These are phyloP conservation scores for Nothobranchius kuhntae DNA, from an alignment of 2,113 vertebrate species.

Conservation along the genomic window DNA sequence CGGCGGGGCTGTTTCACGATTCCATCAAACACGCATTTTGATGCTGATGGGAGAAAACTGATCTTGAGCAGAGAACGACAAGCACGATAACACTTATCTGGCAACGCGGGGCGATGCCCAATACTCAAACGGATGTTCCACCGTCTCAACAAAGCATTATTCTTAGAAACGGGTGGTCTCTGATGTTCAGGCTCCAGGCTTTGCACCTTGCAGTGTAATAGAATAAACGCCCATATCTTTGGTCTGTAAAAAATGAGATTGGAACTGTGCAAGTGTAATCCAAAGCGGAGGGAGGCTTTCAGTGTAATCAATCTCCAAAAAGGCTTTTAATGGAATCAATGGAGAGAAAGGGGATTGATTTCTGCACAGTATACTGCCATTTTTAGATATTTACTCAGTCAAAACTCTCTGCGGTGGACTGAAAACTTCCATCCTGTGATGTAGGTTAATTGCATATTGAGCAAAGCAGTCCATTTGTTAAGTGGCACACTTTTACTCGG, in stretches of 20 bases:
- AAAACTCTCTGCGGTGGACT: constrained; percentile 64
- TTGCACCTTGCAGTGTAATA: constrained; percentile 68
- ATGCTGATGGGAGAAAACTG: constrained; percentile 56
- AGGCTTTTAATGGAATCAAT: constrained; percentile 83
- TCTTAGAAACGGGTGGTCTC: constrained; percentile 55
- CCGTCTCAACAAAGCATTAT: constrained; percentile 63
- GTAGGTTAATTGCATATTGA: constrained; percentile 78
- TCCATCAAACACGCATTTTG: constrained; percentile 39
- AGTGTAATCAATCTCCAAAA: constrained; percentile 82
- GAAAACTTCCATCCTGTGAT: constrained; percentile 66
- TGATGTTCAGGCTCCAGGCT: constrained; percentile 51
- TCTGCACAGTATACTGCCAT: constrained; percentile 65
- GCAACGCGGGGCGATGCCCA: constrained; percentile 52
- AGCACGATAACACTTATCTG: constrained; percentile 65
- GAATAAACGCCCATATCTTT: constrained; percentile 73
- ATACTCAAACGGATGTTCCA: constrained; percentile 52
- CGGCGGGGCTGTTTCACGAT: constrained; percentile 34
- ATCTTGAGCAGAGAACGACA: constrained; percentile 57
- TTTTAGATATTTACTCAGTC: constrained; percentile 76
- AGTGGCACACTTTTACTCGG: constrained; percentile 66
- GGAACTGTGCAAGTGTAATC: constrained; percentile 71
- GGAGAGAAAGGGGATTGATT: constrained; percentile 77
- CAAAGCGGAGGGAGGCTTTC: constrained; percentile 73
- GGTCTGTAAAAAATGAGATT: constrained; percentile 66
- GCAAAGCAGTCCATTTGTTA: constrained; percentile 69